Percentiles rank a stretch among this genome's conserved stretches.
These are phyloP conservation scores for Rana temporaria DNA, from an alignment of 2,113 vertebrate genomes.

Conservation along the genomic window DNA sequence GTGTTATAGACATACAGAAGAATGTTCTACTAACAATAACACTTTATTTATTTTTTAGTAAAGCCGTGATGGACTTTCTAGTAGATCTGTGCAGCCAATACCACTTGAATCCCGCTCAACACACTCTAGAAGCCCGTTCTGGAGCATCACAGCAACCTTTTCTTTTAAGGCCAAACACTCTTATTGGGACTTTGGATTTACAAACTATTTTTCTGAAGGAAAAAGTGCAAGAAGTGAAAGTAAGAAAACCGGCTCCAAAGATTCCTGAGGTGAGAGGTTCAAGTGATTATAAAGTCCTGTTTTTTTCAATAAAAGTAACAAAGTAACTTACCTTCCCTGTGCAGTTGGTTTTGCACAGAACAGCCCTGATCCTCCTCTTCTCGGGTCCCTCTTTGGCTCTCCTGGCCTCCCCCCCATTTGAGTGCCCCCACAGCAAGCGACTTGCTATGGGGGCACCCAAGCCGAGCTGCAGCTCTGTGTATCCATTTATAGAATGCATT, in stretches of 20 bases:
- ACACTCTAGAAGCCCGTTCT: conserved; percentile 87
- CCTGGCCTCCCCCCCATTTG: too few relatives aligned
- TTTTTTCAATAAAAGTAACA: too few relatives aligned
- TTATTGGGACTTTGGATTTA: conserved; percentile 86
- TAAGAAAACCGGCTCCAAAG: conserved; percentile 78
- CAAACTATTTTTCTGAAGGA: conserved; percentile 87
- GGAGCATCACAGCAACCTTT: conserved; percentile 75
- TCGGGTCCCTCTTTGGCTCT: too few relatives aligned
- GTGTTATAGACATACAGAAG: not conserved
- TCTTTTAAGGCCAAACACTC: conserved; percentile 90
- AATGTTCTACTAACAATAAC: too few relatives aligned
- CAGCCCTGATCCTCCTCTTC: too few relatives aligned
- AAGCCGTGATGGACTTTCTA: conserved; percentile 94
- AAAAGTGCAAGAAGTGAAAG: conserved; percentile 83
- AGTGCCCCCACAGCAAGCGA: too few relatives aligned
- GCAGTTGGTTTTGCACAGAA: too few relatives aligned
- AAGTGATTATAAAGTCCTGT: too few relatives aligned
- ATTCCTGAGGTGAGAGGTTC: conserved; percentile 85
- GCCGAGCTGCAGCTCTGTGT: too few relatives aligned
- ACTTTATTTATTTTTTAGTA: conserved; percentile 72
- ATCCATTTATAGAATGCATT: too few relatives aligned
- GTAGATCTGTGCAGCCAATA: conserved; percentile 92
- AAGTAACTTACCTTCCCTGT: too few relatives aligned
- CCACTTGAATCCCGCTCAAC: conserved; percentile 88
- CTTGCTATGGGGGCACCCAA: too few relatives aligned